Conservation (phyloP, 2,113 vertebrate species). For the Scolopax mira region DNA sequence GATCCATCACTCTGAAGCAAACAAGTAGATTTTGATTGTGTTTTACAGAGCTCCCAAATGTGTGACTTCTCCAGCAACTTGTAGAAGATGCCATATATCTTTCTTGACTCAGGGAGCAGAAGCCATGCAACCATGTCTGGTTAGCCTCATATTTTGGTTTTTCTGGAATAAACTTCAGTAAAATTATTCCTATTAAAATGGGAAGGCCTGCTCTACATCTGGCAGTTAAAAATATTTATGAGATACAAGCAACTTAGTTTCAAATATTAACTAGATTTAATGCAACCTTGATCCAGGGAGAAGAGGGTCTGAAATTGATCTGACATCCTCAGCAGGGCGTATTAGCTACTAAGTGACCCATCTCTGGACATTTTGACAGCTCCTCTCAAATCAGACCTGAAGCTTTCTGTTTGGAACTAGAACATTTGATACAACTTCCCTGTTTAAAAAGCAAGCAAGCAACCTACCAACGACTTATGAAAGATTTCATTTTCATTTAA, state of each 20-base stretch:
- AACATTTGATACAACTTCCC: neutral
- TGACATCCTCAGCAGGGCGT: neutral
- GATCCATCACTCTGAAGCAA: neutral
- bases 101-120: neutral
- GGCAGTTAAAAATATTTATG: neutral
- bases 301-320: neutral
- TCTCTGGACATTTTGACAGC: neutral
- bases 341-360: neutral
- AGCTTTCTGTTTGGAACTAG: neutral
- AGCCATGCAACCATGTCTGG: neutral
- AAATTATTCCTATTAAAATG: neutral
- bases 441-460: neutral
- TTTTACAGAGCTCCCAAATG: neutral
- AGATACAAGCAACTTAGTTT: neutral
- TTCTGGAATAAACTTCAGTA: neutral
- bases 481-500: neutral
- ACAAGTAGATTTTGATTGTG: neutral
- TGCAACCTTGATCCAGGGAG: neutral
- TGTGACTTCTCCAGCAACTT: neutral
- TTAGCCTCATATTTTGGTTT: neutral
- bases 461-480: neutral
- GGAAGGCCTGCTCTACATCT: neutral
- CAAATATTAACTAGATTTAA: neutral
- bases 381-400: neutral
- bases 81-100: neutral